Base-by-base conservation (phyloP, 2,113 vertebrate genomes). In the Vidua chalybeata region DNA sequence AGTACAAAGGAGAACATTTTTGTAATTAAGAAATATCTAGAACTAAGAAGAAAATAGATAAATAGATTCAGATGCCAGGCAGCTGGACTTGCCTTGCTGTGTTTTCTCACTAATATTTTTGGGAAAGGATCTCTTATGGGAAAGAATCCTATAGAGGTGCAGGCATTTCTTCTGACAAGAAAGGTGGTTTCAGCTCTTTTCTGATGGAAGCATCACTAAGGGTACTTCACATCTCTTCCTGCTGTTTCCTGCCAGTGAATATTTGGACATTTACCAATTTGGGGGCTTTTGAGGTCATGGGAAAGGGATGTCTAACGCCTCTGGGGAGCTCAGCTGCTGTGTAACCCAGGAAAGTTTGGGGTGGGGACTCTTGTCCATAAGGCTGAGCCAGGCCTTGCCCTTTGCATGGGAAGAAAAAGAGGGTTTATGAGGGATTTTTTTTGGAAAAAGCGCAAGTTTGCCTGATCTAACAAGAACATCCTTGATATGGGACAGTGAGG, bases 271-370 rank as follows among this genome's bases (percentile, higher is more conserved):
- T 59, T 41, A 2, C 7, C 4, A 11, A 0, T 51, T 0, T 55
- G 49, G 62, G 20, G 10, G 39, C 8, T 83, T 85, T 51, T 2
- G 9, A 48, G 43, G 11, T 37, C 2, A 1, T 3, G 56, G 37
- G 55, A 15, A 49, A 45, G 48, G 0, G 4, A 13, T 22, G 3
- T 0, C 0, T 11, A 19, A 6, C 7, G 4, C 1, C 4, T 15
- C 27, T 22, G 73, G 16, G 28, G 15, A 23, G 54, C 54, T 78
- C 46, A 43, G 46, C 61, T 59, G 7, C 35, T 49, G 4, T 9
- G 19, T 13, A 43, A 27, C 21, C 18, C n/a, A 5, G 27, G 26
- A 22, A 3, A 26, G 0, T 37, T n/a, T 51, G 64, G 59, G 20
- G 4, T 84, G 43, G 16, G 18, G 15, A 23, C 20, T 13, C 30